phyloP scores from a whole-genome alignment of 2,797 vertebrate genomes.

The Melanogrammus aeglefinus region DNA sequence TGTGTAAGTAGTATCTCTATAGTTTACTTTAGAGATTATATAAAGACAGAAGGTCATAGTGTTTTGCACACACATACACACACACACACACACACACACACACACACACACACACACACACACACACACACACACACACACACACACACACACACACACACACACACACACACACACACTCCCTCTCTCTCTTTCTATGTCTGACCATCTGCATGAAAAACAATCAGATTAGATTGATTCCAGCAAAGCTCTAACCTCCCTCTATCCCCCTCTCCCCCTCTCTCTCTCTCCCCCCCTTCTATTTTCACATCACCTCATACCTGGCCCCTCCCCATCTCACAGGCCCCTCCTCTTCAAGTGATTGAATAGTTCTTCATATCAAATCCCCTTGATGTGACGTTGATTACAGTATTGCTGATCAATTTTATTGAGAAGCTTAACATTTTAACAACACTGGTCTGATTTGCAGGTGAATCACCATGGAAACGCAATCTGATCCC shows the following conservation, averaged over 20 bases:
- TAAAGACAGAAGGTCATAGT: too few species aligned
- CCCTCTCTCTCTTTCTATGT: neutral
- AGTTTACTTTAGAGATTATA: too few species aligned
- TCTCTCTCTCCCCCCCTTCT: neutral
- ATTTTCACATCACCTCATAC: too few species aligned
- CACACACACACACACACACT: neutral
- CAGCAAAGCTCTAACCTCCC: too few species aligned
- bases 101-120: neutral
- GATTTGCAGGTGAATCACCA: neutral
- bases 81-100: neutral
- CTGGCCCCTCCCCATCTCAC: too few species aligned
- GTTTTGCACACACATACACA: too few species aligned
- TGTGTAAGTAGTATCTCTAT: too few species aligned
- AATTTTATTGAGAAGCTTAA: neutral
- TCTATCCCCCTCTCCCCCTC: neutral
- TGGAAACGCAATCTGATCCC: constrained; percentile 1
- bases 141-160: too few species aligned
- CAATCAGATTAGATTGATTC: too few species aligned
- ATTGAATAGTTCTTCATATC: neutral
- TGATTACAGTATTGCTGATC: neutral
- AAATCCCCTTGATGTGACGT: neutral
- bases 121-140: too few species aligned
- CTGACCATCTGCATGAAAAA: too few species aligned
- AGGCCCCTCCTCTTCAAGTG: too few species aligned
- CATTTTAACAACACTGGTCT: neutral